Conservation (phyloP, 1,140 invertebrate genomes). For the Heliconius himera region DNA sequence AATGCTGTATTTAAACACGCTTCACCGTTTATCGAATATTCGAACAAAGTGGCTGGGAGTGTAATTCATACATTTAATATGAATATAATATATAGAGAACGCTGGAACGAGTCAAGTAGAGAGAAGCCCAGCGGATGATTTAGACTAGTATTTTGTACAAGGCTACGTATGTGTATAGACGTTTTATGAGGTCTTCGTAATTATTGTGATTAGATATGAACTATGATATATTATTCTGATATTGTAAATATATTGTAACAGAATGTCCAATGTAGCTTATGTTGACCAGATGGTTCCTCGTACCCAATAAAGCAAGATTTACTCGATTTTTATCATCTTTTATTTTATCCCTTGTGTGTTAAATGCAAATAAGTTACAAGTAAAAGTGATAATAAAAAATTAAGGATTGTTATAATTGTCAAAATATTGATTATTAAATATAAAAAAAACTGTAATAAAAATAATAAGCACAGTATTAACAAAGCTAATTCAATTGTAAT, state of each 20-base stretch:
- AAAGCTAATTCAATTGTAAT: background rate
- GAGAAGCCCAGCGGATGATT: conserved; percentile 50
- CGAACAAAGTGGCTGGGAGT: conserved; percentile 70
- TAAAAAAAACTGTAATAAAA: background rate
- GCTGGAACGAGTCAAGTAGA: conserved; percentile 37
- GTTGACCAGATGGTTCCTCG: conserved; percentile 80
- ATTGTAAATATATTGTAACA: conserved; percentile 80
- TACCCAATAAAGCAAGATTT: conserved; percentile 80
- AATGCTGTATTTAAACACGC: conserved; percentile 75
- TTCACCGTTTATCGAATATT: conserved; percentile 68
- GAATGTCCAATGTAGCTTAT: conserved; percentile 81
- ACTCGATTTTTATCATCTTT: conserved; percentile 58
- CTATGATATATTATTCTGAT: conserved; percentile 72
- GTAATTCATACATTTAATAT: conserved; percentile 8
- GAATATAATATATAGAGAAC: conserved; percentile 5
- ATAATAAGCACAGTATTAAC: background rate
- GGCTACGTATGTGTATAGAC: conserved; percentile 74
- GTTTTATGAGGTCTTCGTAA: conserved; percentile 67
- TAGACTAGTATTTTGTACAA: conserved; percentile 75
- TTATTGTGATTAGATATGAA: conserved; percentile 78
- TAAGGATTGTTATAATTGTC: no score
- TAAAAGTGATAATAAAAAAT: background rate
- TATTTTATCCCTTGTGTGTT: conserved; percentile 30
- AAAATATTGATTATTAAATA: no score
- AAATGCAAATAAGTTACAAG: no score